Evolutionary conservation across 30 jellyfish, hydroid and myxozoan genomes (phyloP).

Genomic region (Clytia hemisphaerica): DNA sequence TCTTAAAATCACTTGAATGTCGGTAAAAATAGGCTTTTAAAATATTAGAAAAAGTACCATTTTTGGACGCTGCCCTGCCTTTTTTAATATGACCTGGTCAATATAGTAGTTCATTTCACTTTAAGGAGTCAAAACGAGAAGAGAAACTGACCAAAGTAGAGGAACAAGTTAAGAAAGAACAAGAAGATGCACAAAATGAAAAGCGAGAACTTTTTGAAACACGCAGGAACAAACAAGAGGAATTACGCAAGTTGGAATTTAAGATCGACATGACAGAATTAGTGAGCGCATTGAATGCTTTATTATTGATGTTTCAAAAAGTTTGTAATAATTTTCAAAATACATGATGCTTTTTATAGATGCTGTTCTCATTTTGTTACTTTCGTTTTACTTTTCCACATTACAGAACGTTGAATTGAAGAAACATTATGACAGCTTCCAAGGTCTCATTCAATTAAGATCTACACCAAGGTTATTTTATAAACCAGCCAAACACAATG

Average conservation of each 20-base stretch:
- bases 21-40: not conserved
- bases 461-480: constrained; percentile 75
- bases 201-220: constrained; percentile 69
- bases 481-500: constrained; percentile 79
- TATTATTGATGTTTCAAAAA: not conserved
- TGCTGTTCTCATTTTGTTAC: not conserved
- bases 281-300: constrained; percentile 22
- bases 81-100: too few species aligned
- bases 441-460: constrained; percentile 52
- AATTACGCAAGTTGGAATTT: constrained; percentile 53
- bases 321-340: constrained; percentile 3
- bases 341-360: not conserved
- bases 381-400: constrained; percentile 6
- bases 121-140: constrained; percentile 69
- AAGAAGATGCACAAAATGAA: constrained; percentile 58
- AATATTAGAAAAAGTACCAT: not conserved
- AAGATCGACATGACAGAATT: constrained; percentile 80
- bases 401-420: constrained; percentile 58
- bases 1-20: not conserved
- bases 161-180: constrained; percentile 78
- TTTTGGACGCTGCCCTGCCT: not conserved
- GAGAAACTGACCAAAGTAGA: constrained; percentile 80
- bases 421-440: constrained; percentile 45
- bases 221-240: constrained; percentile 72
- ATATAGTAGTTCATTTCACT: not conserved